Percentiles rank a stretch among this genome's conserved stretches.
Conservation (phyloP, 2,888 invertebrate genomes). For the Tinea semifulvella region DNA sequence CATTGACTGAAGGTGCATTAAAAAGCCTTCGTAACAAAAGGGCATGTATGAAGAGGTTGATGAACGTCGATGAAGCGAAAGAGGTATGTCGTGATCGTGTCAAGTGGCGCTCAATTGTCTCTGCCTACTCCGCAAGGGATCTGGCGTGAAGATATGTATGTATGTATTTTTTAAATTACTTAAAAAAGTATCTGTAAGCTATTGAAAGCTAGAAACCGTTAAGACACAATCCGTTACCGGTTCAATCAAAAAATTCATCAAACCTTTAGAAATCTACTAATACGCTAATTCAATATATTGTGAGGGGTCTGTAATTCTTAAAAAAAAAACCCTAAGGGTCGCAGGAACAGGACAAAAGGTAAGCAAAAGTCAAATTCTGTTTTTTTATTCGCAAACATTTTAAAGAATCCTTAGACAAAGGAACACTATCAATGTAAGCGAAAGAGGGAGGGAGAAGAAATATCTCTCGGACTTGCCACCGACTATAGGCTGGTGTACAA, state of each 20-base stretch:
- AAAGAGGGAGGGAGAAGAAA: no score
- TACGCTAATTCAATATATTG: conserved; percentile 65
- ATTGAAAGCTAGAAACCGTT: conserved; percentile 46
- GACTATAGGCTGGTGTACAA: no score
- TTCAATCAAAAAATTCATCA: conserved; percentile 64
- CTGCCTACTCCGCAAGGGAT: no score
- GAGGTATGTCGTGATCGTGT: no score
- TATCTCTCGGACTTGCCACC: no score
- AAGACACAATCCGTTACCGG: conserved; percentile 56
- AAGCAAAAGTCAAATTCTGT: conserved; percentile 63
- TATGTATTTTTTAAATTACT: neutral
- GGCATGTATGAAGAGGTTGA: no score
- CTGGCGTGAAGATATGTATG: neutral
- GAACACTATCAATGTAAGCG: no score
- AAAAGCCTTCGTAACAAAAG: no score
- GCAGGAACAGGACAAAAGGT: conserved; percentile 41
- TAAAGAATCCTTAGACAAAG: no score
- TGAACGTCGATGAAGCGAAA: no score
- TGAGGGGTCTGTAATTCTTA: conserved; percentile 42
- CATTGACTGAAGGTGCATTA: no score
- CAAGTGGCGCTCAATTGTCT: no score
- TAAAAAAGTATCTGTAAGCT: conserved; percentile 15
- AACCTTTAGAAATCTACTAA: conserved; percentile 58
- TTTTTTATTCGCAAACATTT: conserved; percentile 55
- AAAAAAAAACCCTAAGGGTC: conserved; percentile 56